Evolutionary conservation across 2,888 invertebrate genomes (phyloP).

Genomic region (Drosophila kokeensis): DNA sequence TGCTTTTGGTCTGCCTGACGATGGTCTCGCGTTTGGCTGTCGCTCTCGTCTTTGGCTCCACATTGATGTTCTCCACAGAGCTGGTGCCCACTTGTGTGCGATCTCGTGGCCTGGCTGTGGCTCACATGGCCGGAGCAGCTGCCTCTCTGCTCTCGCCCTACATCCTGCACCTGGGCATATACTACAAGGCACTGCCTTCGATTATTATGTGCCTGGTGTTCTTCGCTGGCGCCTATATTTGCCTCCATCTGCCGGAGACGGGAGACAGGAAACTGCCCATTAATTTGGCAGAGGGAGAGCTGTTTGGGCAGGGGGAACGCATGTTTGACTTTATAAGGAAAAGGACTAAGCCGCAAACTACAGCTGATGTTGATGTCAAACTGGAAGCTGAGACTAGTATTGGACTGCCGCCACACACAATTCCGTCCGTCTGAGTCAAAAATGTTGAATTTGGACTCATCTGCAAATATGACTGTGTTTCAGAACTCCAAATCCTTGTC

Average conservation of each 20-base stretch:
- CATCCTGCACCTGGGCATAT: conserved; percentile 85
- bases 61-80: conserved; percentile 87
- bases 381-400: conserved; percentile 21
- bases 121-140: conserved; percentile 87
- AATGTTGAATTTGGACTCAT: too few relatives aligned
- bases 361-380: conserved; percentile 5
- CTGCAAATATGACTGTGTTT: too few relatives aligned
- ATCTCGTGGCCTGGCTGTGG: conserved; percentile 87
- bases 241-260: conserved; percentile 87
- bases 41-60: conserved; percentile 87
- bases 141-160: conserved; percentile 87
- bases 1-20: conserved; percentile 84
- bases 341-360: not conserved
- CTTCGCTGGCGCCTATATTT: conserved; percentile 85
- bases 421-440: too few relatives aligned
- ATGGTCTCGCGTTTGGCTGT: conserved; percentile 86
- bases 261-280: conserved; percentile 74
- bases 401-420: too few relatives aligned
- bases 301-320: conserved; percentile 53
- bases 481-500: too few relatives aligned
- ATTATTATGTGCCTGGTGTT: conserved; percentile 86
- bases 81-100: conserved; percentile 87
- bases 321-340: conserved; percentile 61
- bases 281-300: conserved; percentile 56
- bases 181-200: conserved; percentile 85